These are phyloP conservation scores for Celastrina argiolus DNA, from an alignment of 2,888 invertebrate genomes.

Conservation along the genomic window DNA sequence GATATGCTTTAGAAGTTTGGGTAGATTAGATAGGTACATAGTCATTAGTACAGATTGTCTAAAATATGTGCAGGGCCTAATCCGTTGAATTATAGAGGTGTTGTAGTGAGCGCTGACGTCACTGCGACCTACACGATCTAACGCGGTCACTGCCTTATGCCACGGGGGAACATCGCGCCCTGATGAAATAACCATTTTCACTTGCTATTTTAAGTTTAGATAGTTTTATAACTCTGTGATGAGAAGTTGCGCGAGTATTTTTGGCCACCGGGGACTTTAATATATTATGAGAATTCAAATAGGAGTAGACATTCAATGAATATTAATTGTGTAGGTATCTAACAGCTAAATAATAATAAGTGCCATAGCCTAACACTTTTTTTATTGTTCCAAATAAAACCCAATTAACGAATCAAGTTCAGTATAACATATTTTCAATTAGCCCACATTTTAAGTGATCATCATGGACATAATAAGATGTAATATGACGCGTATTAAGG, in stretches of 20 bases:
- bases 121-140: slow-evolving; percentile 10
- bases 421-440: too few species aligned
- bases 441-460: too few species aligned
- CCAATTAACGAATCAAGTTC: neutral
- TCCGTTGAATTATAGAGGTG: neutral
- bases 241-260: neutral
- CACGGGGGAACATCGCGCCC: slow-evolving; percentile 3
- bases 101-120: slow-evolving; percentile 14
- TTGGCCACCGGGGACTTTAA: too few species aligned
- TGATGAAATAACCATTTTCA: neutral
- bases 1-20: too few species aligned
- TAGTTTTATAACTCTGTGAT: neutral
- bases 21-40: too few species aligned
- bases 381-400: neutral
- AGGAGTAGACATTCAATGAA: neutral
- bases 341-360: neutral
- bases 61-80: neutral
- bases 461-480: too few species aligned
- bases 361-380: neutral
- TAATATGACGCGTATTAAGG: too few species aligned
- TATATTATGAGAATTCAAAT: neutral
- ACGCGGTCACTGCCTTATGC: slow-evolving; percentile 16
- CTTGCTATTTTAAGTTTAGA: neutral
- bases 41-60: neutral
- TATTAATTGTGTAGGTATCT: neutral